Base-by-base conservation (phyloP, 2,113 vertebrate species). In the Lipophrys pholis region DNA sequence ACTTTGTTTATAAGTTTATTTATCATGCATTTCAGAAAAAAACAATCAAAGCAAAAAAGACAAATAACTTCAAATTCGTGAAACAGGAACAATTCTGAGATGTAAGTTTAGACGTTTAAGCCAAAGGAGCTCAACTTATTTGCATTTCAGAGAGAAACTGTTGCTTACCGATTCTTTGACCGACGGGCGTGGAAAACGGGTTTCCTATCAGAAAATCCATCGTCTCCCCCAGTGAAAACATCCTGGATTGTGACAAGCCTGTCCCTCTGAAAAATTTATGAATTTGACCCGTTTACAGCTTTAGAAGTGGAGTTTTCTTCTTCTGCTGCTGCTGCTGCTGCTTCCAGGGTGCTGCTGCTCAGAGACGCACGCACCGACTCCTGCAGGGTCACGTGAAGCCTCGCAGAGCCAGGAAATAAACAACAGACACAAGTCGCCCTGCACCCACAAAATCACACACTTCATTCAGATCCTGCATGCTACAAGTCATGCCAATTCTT, bases 181-280 rank as follows among this genome's bases (percentile, higher is more conserved):
- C 97, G 67, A 98, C 96, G 0, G 95, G 95, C 66, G 96, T 95
- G 53, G 94, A 95, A 81, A 96, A 97, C 1, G 95, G 93, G 86
- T 94, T 97, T 64, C 95, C 96, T 55, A 96, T 90, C 6, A 98
- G 93, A 90, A 97, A 97, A 76, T 98, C 97, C 94, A 98, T 97
- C 17, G 58, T 91, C 57, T 87, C 81, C 66, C 85, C 87, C 68
- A 90, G 38, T 38, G 89, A 89, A 86, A 92, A 92, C 91, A 92
- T 92, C 51, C 10, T 83, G 0, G 10, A 11, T 8, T 3, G 5
- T 7, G 14, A n/a, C 7, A 7, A 7, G 7, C 3, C 45, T 7
- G 14, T 7, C 45, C 45, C 11, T n/a, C 15, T 43, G 11, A 14
- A 48, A 48, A 48, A 6, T 15, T 11, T 3, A 48, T 11, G 11